Evolutionary conservation across 2,113 vertebrate genomes (phyloP), one percentile per base, ranked within the genome.

Genomic region (Mormoops blainvillei): DNA sequence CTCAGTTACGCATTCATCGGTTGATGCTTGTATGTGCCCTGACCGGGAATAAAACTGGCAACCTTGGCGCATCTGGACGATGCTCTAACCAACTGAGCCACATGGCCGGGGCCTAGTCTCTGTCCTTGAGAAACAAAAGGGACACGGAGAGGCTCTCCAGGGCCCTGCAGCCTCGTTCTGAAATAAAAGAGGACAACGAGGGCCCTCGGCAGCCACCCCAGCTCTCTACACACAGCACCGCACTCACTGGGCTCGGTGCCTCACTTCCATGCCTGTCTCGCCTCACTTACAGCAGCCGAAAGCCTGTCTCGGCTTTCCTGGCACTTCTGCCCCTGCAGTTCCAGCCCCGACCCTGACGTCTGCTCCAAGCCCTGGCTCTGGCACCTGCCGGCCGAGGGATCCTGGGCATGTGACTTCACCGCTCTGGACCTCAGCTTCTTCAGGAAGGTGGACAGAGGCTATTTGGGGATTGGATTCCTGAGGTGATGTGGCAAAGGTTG

Each of bases 241-340:
- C 67, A 19, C 3, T 12, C 24, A 0, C 19, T 3, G 9, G 43
- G 54, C n/a, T 54, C 18, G 10, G 38, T 0, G 58, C 26, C 22
- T 26, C 9, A 9, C 24, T 24, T 58, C 56, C 56, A 58, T 10
- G 52, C 36, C 43, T 20, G 24, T 65, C 31, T n/a, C 6, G 70
- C 36, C 84, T 70, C 36, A 2, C 1, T 7, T 8, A 24, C 11
- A 38, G 56, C 41, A 14, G 2, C 33, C 28, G 14, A 19, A 15
- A 7, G 52, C 24, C 4, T 0, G 36, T 24, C 31, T 6, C 28
- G 36, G 28, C 45, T 26, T 63, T 16, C 85, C 36, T 2, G 1
- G 45, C 48, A 36, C 20, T 14, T 56, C 43, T 52, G 8, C 33
- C 0, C 20, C 22, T 14, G 70, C 70, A 73, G 63, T 26, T 45